A percentile compares a stretch with the other conserved stretches of the same genome.
Conservation (phyloP, 2,113 vertebrate species). For the Perca fluviatilis region DNA sequence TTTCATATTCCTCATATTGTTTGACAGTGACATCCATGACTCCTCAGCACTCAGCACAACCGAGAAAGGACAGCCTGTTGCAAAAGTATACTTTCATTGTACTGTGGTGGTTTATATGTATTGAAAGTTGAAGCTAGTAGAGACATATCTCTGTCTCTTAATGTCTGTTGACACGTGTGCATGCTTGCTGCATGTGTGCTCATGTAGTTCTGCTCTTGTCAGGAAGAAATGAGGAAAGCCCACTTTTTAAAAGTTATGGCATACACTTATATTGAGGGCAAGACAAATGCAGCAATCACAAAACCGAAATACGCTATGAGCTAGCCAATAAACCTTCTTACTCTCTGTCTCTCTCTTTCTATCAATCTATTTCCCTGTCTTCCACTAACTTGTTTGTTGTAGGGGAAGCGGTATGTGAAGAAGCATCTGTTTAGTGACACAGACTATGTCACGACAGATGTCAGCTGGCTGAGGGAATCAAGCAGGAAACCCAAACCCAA, state of each 20-base stretch:
- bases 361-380: background rate
- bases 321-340: background rate
- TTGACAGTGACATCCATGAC: slow-evolving; percentile 55
- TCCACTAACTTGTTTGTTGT: slow-evolving; percentile 59
- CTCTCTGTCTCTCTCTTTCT: background rate
- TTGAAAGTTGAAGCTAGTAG: background rate
- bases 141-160: background rate
- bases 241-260: background rate
- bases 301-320: background rate
- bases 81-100: slow-evolving; percentile 57
- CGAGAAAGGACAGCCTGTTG: slow-evolving; percentile 48
- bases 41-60: slow-evolving; percentile 45
- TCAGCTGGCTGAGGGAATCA: slow-evolving; percentile 91
- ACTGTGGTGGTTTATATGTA: background rate
- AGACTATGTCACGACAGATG: slow-evolving; percentile 84
- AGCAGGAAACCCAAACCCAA: slow-evolving; percentile 86
- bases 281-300: background rate
- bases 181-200: background rate
- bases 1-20: slow-evolving; percentile 13
- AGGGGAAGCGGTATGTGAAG: slow-evolving; percentile 76
- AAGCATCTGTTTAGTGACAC: slow-evolving; percentile 93
- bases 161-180: background rate
- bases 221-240: background rate
- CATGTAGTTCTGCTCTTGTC: background rate
- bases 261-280: background rate